phyloP scores from a whole-genome alignment of 2,113 vertebrate species.

The Poicephalus meyeri region DNA sequence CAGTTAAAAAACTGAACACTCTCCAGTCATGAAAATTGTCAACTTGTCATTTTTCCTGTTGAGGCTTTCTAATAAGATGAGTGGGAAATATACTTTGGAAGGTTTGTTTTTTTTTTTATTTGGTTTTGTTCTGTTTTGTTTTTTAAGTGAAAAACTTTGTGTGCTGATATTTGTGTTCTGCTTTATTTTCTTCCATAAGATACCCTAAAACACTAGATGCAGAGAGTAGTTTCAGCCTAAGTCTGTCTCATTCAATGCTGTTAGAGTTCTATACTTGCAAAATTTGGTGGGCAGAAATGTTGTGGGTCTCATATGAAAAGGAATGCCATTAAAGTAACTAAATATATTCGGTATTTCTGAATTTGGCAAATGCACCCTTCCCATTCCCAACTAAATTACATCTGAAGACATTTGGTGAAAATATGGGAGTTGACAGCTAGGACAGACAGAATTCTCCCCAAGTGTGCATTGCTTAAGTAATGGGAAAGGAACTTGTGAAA shows the following conservation, averaged over 20 bases:
- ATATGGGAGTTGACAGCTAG: background rate
- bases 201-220: background rate
- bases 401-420: constrained; percentile 16
- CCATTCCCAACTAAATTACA: background rate
- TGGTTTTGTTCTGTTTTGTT: no score
- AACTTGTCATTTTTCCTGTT: background rate
- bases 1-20: background rate
- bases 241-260: background rate
- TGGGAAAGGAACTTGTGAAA: constrained; percentile 29
- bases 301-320: background rate
- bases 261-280: background rate
- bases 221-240: background rate
- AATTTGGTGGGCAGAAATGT: background rate
- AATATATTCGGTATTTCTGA: constrained; percentile 9
- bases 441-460: background rate
- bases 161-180: background rate
- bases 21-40: background rate
- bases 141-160: background rate
- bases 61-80: background rate
- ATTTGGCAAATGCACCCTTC: background rate
- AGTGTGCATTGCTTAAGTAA: background rate
- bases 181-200: background rate
- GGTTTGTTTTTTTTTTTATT: background rate
- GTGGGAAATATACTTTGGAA: background rate
- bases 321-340: background rate